Evolutionary conservation across 2,888 invertebrate genomes (phyloP), one percentile per base, ranked within the genome.

Genomic region (Iselma pallidipennis): DNA sequence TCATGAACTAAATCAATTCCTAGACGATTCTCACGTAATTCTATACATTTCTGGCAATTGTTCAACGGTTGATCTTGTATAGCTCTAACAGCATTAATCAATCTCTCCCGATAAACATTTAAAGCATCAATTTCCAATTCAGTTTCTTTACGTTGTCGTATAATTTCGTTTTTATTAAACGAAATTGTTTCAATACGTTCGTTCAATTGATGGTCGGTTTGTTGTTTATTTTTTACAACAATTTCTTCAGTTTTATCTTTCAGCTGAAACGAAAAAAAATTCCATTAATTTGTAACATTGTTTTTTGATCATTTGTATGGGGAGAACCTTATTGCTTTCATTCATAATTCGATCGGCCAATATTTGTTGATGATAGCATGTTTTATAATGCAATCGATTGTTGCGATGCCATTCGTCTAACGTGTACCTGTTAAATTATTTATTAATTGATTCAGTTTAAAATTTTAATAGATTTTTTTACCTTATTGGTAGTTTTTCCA

Each of bases 131-230:
- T 86, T 81, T 96, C 95, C 31, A 87, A 82, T 52, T 87, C 85
- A 12, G 94, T 87, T 65, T 91, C 90, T 76, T 88, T 89, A 60
- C 95, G 87, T 76, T 93, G 91, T 23, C 86, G 84, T 73, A 89
- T 86, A 19, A 95, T 83, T 78, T 96, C 95, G 5, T 86, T 85
- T 73, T 89, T 90, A 73, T 90, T 89, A 80, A 92, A 95, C 66
- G 91, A 88, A 54, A 96, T 88, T 74, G 95, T 94, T 55, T 88
- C 87, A 16, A 95, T 85, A 70, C 94, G 89, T 80, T 94, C 92
- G 71, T 91, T 88, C 66, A 96, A 83, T 45, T 88, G 87, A 73
- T 89, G 86, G 73, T 93, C 91, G 2, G 88, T 86, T 72, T 95
- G 94, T 23, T 89, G 86, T 78, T 93, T 92, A 81, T 94, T 91